A percentile compares a stretch with the other conserved stretches of the same genome.
Conservation (phyloP, 2,888 invertebrate genomes). For the Brachypalpus laphriformis region DNA sequence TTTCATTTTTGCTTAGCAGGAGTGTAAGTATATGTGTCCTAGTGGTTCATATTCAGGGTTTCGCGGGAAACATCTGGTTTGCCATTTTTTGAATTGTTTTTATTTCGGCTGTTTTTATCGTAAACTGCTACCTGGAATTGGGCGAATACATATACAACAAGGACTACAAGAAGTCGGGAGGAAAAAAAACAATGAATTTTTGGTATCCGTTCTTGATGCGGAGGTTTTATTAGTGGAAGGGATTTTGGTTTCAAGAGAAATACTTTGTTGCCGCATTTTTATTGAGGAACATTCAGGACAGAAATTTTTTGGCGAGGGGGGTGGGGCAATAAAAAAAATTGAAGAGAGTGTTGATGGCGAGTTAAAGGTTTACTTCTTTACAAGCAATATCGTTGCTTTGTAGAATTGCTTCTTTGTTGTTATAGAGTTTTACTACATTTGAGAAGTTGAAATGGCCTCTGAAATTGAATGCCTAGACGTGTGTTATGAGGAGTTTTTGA, state of each 20-base stretch:
- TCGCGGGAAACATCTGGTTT: constrained; percentile 10
- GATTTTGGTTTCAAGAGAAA: not conserved
- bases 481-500: not conserved
- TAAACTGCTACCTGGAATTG: constrained; percentile 27
- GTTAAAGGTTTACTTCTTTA: not conserved
- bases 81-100: constrained; percentile 6
- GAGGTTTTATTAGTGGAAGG: not conserved
- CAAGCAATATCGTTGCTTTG: not conserved
- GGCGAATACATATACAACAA: constrained; percentile 9
- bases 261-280: constrained; percentile 12
- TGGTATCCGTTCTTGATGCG: constrained; percentile 7
- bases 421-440: not conserved
- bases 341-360: constrained; percentile 27
- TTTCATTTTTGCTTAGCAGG: not conserved
- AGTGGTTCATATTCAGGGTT: not conserved
- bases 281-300: not conserved
- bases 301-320: not conserved
- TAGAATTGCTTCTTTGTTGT: not conserved
- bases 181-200: constrained; percentile 12
- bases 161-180: not conserved
- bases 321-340: constrained; percentile 21
- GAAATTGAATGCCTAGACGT: not conserved
- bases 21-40: not conserved
- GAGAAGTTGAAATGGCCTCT: not conserved
- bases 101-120: not conserved